Percentiles rank a stretch among this genome's conserved stretches.
phyloP scores from a whole-genome alignment of 2,888 invertebrate species.

The Thelaira solivaga region DNA sequence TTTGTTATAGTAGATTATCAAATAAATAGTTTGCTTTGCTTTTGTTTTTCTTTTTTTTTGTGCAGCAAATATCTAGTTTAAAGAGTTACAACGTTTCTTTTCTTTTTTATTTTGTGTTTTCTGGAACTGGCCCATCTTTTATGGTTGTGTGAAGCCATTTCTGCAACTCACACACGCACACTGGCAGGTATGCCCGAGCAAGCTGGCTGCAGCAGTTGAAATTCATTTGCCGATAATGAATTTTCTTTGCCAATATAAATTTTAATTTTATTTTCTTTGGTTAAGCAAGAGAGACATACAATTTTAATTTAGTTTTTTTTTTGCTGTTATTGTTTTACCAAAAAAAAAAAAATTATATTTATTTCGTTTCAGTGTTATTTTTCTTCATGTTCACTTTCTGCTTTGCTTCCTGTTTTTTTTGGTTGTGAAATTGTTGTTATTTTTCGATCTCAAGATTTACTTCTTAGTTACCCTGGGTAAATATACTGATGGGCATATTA shows the following conservation, averaged over 20 bases:
- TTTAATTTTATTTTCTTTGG: slow-evolving; percentile 5
- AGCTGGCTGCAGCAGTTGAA: not conserved
- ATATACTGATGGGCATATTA: not conserved
- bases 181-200: not conserved
- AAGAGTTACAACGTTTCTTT: slow-evolving; percentile 14
- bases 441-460: slow-evolving; percentile 7
- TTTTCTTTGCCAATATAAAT: slow-evolving; percentile 39
- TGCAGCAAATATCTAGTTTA: not conserved
- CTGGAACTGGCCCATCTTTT: not conserved
- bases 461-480: not conserved
- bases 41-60: not conserved
- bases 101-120: not conserved
- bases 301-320: slow-evolving; percentile 44
- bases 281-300: slow-evolving; percentile 13
- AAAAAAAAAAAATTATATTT: slow-evolving; percentile 19
- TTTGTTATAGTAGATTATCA: slow-evolving; percentile 40
- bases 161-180: not conserved
- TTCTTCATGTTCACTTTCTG: too few relatives aligned
- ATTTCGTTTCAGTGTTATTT: slow-evolving; percentile 6
- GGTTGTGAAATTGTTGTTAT: not conserved
- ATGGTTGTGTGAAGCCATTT: not conserved
- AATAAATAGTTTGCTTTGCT: slow-evolving; percentile 28
- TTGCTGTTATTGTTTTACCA: slow-evolving; percentile 9
- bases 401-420: not conserved
- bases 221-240: slow-evolving; percentile 26